Conservation (phyloP, 2,888 invertebrate genomes). For the Gryllus longicercus region DNA sequence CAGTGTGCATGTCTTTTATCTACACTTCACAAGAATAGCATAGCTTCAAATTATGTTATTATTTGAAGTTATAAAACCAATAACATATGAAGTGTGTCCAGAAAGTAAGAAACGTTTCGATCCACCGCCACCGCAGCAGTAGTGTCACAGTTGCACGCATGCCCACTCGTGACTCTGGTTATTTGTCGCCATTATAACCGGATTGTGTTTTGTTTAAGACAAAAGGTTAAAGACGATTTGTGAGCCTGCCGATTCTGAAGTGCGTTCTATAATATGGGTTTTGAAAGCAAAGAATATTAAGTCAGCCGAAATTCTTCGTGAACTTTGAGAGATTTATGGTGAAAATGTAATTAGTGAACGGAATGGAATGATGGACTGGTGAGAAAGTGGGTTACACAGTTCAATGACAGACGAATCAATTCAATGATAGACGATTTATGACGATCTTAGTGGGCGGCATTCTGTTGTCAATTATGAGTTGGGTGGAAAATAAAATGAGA, state of each 20-base stretch:
- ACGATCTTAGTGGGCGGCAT: background rate
- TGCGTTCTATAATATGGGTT: background rate
- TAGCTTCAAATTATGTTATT: no score
- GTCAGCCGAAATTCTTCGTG: no score
- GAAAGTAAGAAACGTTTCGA: background rate
- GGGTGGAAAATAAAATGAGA: background rate
- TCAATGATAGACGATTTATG: background rate
- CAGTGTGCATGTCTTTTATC: no score
- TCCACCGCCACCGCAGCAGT: background rate
- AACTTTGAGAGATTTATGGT: no score
- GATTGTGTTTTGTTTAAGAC: background rate
- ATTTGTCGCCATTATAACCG: background rate
- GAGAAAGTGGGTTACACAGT: background rate
- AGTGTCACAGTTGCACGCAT: background rate
- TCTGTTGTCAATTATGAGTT: background rate
- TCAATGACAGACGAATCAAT: background rate
- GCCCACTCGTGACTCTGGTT: background rate
- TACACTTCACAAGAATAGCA: no score
- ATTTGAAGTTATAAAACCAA: no score
- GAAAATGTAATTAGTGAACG: background rate
- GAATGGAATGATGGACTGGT: background rate
- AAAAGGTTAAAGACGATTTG: background rate
- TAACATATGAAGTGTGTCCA: no score
- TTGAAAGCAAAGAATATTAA: background rate
- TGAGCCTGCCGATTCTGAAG: background rate